phyloP scores from a whole-genome alignment of 2,113 vertebrate species.

The Eulemur macaco region DNA sequence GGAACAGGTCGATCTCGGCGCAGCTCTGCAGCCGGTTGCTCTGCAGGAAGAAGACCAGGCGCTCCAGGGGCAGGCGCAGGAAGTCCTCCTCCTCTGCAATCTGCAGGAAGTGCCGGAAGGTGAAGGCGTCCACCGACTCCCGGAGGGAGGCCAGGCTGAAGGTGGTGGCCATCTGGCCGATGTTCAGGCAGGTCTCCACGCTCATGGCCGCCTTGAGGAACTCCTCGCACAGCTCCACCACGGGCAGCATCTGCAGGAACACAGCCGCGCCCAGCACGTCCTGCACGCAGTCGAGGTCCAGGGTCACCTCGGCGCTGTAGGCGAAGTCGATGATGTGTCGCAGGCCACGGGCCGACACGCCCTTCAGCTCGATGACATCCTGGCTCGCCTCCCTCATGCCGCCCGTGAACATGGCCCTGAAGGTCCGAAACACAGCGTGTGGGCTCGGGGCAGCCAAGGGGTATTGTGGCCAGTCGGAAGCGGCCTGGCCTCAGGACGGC shows the following conservation, averaged over 20 bases:
- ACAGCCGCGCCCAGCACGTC: constrained; percentile 97
- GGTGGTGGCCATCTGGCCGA: constrained; percentile 97
- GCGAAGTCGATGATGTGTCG: constrained; percentile 98
- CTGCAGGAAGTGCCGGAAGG: constrained; percentile 96
- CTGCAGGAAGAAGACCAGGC: constrained; percentile 96
- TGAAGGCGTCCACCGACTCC: constrained; percentile 95
- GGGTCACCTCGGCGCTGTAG: constrained; percentile 95
- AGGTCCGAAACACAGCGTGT: constrained; percentile 57
- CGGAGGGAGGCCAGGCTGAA: constrained; percentile 96
- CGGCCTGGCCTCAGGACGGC: neutral
- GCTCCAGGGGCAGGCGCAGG: constrained; percentile 94
- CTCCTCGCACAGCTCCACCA: constrained; percentile 97
- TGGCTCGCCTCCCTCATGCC: constrained; percentile 97
- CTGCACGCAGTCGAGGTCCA: constrained; percentile 97
- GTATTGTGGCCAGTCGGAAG: fast-evolving
- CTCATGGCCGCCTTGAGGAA: constrained; percentile 98
- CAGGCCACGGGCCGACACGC: constrained; percentile 93
- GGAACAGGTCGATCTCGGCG: constrained; percentile 95
- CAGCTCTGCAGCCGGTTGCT: constrained; percentile 97
- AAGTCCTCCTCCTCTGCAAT: constrained; percentile 97
- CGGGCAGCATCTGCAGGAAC: constrained; percentile 97
- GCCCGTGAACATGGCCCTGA: constrained; percentile 98
- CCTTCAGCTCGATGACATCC: constrained; percentile 94
- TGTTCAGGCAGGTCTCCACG: constrained; percentile 97
- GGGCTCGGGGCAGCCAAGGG: neutral